Base-by-base conservation (phyloP, 2,888 invertebrate species). In the Limnephilus auricula region DNA sequence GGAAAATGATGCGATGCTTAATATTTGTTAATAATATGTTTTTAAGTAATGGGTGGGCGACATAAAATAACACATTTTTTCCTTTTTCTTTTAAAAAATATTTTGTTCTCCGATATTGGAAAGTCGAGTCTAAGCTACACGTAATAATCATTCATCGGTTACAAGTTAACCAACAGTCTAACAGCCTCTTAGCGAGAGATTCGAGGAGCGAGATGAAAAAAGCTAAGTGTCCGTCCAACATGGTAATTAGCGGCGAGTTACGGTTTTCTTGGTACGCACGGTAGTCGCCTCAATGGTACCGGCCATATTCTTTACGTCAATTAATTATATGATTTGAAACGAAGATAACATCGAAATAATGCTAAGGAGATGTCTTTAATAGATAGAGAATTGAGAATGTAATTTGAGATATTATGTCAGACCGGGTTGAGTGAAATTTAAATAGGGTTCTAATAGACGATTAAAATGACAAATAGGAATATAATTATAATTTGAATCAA, bases 231-330 rank as follows among this genome's bases (percentile, higher is more conserved):
- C 65, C 65, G 65, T 25, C 65, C 65, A 65, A 65, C 65, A n/a
- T 65, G 65, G 65, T 65, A 65, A 65, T 65, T 65, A 65, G 65
- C 65, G 65, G 65, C 65, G 65, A 65, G 65, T 65, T 65, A 65
- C 65, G 65, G 65, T 25, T n/a, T 65, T 65, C 65, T 65, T 65
- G 65, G 25, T 9, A n/a, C 25, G 25, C 65, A 65, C 65, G 65
- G 65, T 65, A 65, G 65, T 65, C 65, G 65, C 25, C 65, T n/a
- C 65, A 65, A n/a, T 65, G 65, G 65, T 65, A 65, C 65, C 9
- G 25, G 65, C 6, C 65, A 65, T 65, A 65, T 65, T 65, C 65
- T n/a, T 9, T 25, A 65, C 65, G 25, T 65, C 65, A 65, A 65
- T 65, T 65, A 65, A 65, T 65, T 65, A 65, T 65, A 65, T 65